phyloP scores from a whole-genome alignment of 2,113 vertebrate genomes.

The Cryptomyrus ogoouensis region DNA sequence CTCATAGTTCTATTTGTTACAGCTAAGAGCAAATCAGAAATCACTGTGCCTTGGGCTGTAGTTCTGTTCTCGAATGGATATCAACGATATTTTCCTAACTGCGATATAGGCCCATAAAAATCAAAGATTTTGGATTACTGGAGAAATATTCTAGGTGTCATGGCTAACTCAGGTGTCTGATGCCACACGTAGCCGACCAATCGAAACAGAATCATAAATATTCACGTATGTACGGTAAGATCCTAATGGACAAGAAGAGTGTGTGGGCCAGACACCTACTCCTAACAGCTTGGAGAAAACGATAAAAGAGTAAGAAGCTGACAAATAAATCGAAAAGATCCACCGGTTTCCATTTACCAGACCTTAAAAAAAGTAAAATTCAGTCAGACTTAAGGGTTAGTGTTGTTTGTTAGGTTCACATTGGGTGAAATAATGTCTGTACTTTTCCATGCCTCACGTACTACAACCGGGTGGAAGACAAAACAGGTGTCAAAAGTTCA shows the following conservation, averaged over 20 bases:
- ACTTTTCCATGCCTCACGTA: not conserved
- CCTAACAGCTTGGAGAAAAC: not conserved
- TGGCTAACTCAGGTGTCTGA: not conserved
- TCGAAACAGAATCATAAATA: not conserved
- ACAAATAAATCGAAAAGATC: not conserved
- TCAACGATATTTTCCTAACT: not conserved
- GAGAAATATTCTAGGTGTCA: not conserved
- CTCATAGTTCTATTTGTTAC: not conserved
- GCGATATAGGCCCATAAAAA: not conserved
- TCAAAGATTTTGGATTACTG: not conserved
- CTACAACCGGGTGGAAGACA: not conserved
- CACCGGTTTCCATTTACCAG: not conserved
- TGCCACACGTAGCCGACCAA: not conserved
- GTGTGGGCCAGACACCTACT: not conserved
- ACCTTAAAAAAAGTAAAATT: not conserved
- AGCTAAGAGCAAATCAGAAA: conserved; percentile 5
- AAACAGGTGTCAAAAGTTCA: not conserved
- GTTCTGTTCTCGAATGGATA: not conserved
- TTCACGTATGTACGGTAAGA: not conserved
- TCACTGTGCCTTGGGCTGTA: not conserved
- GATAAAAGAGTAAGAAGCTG: not conserved
- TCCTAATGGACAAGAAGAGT: not conserved
- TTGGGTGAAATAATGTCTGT: conserved; percentile 7
- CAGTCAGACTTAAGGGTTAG: conserved; percentile 6
- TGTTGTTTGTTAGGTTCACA: conserved; percentile 6